A percentile compares a stretch with the other conserved stretches of the same genome.
phyloP scores from a whole-genome alignment of 2,888 invertebrate species.

The Argyresthia goedartella region DNA sequence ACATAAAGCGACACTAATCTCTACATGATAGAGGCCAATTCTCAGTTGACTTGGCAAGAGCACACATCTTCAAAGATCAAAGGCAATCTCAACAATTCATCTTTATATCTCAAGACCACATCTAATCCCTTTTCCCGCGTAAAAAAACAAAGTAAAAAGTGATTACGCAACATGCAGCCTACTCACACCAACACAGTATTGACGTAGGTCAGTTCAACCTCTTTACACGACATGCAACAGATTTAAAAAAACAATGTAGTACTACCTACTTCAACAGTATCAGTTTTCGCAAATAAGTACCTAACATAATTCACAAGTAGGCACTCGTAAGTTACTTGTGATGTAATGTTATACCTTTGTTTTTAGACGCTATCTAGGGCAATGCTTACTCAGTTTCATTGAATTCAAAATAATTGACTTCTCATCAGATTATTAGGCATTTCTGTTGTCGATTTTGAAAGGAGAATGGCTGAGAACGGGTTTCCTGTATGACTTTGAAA shows the following conservation, averaged over 20 bases:
- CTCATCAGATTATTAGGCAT: neutral
- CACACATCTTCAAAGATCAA: no score
- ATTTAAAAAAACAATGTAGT: no score
- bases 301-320: neutral
- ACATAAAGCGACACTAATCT: no score
- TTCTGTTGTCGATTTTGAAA: neutral
- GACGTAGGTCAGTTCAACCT: conserved; percentile 25
- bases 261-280: conserved; percentile 24
- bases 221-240: no score
- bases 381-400: neutral
- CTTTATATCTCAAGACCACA: neutral
- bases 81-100: no score
- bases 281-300: conserved; percentile 29
- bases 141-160: conserved; percentile 18
- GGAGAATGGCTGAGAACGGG: no score
- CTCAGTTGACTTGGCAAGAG: no score
- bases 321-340: neutral
- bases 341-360: neutral
- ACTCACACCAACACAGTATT: conserved; percentile 16
- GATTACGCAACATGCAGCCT: conserved; percentile 37
- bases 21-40: no score
- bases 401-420: neutral
- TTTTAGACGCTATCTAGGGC: neutral
- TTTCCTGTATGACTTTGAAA: no score
- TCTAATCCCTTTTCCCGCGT: neutral